phyloP scores from a whole-genome alignment of 2,888 invertebrate species.

The Rapana venosa region DNA sequence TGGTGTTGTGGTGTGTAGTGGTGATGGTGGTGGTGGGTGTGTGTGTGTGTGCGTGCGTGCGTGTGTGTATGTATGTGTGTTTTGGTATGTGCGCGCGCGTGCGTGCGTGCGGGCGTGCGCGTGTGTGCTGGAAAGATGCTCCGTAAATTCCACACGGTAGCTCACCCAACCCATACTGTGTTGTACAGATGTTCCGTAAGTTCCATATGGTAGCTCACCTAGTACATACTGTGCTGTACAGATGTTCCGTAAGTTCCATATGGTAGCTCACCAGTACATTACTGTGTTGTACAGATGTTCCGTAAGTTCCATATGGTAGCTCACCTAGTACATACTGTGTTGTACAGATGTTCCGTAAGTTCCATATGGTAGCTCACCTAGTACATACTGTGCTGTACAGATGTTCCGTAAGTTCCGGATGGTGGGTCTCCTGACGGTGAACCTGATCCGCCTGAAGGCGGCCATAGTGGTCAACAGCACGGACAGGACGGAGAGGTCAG shows the following conservation, averaged over 20 bases:
- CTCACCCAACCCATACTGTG: too few species aligned
- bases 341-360: not conserved
- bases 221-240: too few species aligned
- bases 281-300: slow-evolving; percentile 34
- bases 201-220: slow-evolving; percentile 54
- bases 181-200: slow-evolving; percentile 42
- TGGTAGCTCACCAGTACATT: too few species aligned
- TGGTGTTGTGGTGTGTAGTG: too few species aligned
- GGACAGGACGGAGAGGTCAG: slow-evolving; percentile 61
- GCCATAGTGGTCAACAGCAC: slow-evolving; percentile 64
- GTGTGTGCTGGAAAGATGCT: not conserved
- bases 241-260: too few species aligned
- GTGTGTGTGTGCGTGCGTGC: too few species aligned
- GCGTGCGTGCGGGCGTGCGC: not conserved
- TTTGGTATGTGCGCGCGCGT: too few species aligned
- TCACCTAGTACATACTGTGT: slow-evolving; percentile 20
- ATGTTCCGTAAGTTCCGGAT: slow-evolving; percentile 53
- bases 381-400: not conserved
- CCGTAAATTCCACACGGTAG: not conserved
- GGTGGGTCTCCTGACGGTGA: slow-evolving; percentile 52
- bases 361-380: not conserved
- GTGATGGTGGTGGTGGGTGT: too few species aligned
- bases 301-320: slow-evolving; percentile 54
- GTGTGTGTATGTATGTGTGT: too few species aligned
- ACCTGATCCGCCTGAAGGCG: slow-evolving; percentile 54